Evolutionary conservation across 2,888 invertebrate genomes (phyloP), one percentile per base, ranked within the genome.

Genomic region (Eristalinus sepulchralis): DNA sequence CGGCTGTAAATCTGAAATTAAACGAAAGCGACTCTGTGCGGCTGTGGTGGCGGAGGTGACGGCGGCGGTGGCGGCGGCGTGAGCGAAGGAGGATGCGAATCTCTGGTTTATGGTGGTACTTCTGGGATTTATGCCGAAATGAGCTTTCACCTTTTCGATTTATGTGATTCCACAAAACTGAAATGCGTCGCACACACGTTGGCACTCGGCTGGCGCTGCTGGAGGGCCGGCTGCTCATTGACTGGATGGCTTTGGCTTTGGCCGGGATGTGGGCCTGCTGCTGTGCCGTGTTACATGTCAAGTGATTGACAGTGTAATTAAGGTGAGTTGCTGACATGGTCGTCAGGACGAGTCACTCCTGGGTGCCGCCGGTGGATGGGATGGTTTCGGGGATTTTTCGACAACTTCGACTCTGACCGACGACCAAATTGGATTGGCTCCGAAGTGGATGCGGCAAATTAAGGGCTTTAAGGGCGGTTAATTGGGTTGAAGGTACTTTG

Each of bases 141-240:
- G 66, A 86, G 75, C 86, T 86, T 83, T 86, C 86, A 86, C 86
- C 86, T 86, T 72, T 78, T 78, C 70, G 83, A 86, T 86, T 86
- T 86, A 83, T 86, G 79, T 39, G 53, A 60, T 55, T 60, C 22
- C 20, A 47, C 36, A 20, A 9, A 47, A 47, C 47, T 47, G 17
- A 47, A 47, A 47, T 17, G 17, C 47, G 47, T 17, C 47, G n/a
- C 55, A 55, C 55, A 55, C 55, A 22, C 55, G 10, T 27, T 17
- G 22, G 57, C 20, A 11, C 11, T 17, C 9, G 55, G 20, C n/a
- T 8, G 55, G 55, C 13, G 39, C 17, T 39, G 39, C 39, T 39
- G 36, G 36, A 27, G 36, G 10, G 36, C 11, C 36, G n/a, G 39
- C 39, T 47, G 27, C 27, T 27, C 27, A 27, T 27, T 27, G 27